phyloP scores from a whole-genome alignment of 2,113 vertebrate species.

The Myocastor coypus region DNA sequence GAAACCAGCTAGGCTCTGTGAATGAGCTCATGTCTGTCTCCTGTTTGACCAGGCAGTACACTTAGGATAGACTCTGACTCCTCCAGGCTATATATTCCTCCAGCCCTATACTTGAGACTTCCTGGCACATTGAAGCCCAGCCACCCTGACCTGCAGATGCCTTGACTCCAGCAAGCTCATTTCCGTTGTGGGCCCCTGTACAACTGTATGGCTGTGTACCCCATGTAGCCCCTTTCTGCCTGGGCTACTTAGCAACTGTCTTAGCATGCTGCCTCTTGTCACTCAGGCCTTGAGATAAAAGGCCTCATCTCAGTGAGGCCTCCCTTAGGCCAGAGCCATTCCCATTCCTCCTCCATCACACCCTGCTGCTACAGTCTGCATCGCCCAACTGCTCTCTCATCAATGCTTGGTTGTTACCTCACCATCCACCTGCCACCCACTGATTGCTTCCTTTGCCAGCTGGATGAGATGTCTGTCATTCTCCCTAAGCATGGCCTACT shows the following conservation, averaged over 20 bases:
- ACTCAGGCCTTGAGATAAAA: background rate
- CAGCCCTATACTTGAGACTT: background rate
- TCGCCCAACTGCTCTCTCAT: background rate
- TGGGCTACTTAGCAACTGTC: background rate
- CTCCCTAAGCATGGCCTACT: background rate
- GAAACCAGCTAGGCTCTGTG: background rate
- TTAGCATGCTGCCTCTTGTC: background rate
- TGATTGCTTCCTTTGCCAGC: background rate
- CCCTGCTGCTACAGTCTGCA: background rate
- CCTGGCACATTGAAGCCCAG: background rate
- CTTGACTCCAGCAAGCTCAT: background rate
- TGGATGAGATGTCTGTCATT: background rate
- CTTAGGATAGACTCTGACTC: background rate
- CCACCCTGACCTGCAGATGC: background rate
- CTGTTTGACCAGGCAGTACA: background rate
- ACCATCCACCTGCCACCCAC: background rate
- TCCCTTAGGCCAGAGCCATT: background rate
- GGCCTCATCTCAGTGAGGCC: background rate
- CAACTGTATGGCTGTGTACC: background rate
- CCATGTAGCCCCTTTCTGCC: background rate
- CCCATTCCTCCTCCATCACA: background rate
- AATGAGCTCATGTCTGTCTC: background rate
- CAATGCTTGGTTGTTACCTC: background rate
- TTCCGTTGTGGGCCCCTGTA: background rate
- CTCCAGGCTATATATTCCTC: background rate